These are phyloP conservation scores for Drosophila prolongata DNA, from an alignment of 2,888 invertebrate species.

Conservation along the genomic window DNA sequence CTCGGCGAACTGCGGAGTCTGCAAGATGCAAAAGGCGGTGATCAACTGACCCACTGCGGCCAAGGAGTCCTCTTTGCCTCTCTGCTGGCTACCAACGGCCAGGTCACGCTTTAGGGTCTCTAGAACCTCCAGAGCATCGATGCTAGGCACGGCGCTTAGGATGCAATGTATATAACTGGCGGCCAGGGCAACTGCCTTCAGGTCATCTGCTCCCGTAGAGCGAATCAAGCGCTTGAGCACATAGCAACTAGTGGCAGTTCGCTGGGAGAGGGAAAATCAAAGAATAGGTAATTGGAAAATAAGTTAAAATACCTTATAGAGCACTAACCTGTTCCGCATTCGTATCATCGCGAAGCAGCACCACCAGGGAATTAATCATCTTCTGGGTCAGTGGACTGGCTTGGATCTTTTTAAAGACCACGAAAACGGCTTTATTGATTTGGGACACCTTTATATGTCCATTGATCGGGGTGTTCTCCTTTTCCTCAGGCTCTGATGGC, in stretches of 20 bases:
- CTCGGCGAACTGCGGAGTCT: constrained; percentile 28
- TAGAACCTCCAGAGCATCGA: constrained; percentile 48
- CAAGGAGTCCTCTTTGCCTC: constrained; percentile 59
- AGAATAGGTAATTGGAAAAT: too few relatives aligned
- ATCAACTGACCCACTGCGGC: constrained; percentile 63
- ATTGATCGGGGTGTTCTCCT: constrained; percentile 18
- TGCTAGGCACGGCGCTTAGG: constrained; percentile 29
- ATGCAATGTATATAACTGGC: constrained; percentile 42
- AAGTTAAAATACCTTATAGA: background rate
- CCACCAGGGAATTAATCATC: constrained; percentile 16
- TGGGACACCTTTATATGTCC: constrained; percentile 6
- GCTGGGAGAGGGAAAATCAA: constrained; percentile 25
- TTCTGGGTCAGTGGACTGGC: constrained; percentile 10
- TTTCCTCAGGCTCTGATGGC: constrained; percentile 13
- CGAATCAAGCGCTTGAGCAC: constrained; percentile 57
- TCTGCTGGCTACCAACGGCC: constrained; percentile 37
- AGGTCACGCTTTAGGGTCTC: constrained; percentile 41
- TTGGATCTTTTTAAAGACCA: constrained; percentile 23
- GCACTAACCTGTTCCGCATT: constrained; percentile 12
- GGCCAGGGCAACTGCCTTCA: constrained; percentile 28
- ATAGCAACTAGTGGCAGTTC: constrained; percentile 51
- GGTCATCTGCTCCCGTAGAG: constrained; percentile 62
- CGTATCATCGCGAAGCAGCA: constrained; percentile 17
- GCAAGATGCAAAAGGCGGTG: constrained; percentile 35
- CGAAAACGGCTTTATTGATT: constrained; percentile 28